Percentiles rank a stretch among this genome's conserved stretches.
Conservation (phyloP, 2,797 vertebrate species). For the Myripristis murdjan region DNA sequence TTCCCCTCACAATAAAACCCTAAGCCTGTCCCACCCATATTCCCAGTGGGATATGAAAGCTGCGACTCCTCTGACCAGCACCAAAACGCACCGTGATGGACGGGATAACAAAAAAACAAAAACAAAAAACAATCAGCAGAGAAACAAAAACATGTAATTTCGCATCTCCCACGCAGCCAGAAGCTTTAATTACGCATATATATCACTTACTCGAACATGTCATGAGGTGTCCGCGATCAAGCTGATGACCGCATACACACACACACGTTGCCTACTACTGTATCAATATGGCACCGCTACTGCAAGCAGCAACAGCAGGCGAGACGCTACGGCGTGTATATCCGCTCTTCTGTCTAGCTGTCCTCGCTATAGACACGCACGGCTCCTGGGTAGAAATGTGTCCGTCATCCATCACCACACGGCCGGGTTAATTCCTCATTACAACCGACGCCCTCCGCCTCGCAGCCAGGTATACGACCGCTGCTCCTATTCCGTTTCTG, state of each 20-base stretch:
- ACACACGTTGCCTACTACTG: conserved; percentile 16
- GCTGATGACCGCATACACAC: conserved; percentile 37
- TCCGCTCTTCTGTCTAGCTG: conserved; percentile 48
- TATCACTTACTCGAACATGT: conserved; percentile 88
- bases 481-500: conserved; percentile 47
- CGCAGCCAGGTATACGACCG: conserved; percentile 60
- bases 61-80: conserved; percentile 19
- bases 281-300: conserved; percentile 50
- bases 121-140: conserved; percentile 4
- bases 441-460: conserved; percentile 28
- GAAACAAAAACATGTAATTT: too few species aligned
- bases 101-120: background rate
- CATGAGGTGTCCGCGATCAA: conserved; percentile 73
- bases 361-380: conserved; percentile 12
- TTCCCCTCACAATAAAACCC: background rate
- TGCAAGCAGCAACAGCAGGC: conserved; percentile 43
- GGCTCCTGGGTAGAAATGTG: conserved; percentile 27
- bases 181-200: background rate
- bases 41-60: conserved; percentile 8
- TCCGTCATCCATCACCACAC: conserved; percentile 45
- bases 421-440: conserved; percentile 62
- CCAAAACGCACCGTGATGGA: background rate
- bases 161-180: background rate
- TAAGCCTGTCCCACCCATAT: background rate
- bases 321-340: conserved; percentile 42